A percentile compares a stretch with the other conserved stretches of the same genome.
Evolutionary conservation across 2,113 vertebrate species (phyloP).

Genomic region (Ceuthmochares aereus): DNA sequence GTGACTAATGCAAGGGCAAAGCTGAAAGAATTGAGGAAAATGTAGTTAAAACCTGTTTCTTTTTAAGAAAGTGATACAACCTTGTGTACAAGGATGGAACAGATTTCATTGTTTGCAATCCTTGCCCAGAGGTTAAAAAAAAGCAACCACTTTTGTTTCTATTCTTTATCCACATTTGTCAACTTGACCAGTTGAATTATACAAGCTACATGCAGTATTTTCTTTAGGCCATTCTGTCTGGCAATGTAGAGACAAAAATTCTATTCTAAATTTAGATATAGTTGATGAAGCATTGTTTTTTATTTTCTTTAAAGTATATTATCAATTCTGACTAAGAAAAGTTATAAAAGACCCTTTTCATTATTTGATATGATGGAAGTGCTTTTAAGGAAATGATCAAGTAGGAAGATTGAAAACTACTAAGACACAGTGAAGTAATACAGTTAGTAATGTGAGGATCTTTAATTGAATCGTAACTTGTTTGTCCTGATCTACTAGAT

Average conservation of each 20-base stretch:
- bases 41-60: not conserved
- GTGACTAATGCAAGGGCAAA: not conserved
- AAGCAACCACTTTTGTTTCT: not conserved
- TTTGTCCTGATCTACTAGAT: not conserved
- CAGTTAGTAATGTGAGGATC: not conserved
- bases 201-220: not conserved
- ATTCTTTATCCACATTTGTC: not conserved
- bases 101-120: not conserved
- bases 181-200: not conserved
- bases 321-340: not conserved
- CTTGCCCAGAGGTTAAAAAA: not conserved
- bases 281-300: not conserved
- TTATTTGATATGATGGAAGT: not conserved
- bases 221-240: not conserved
- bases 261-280: not conserved
- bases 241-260: not conserved
- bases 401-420: not conserved
- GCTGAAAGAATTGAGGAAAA: not conserved
- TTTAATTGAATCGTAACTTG: not conserved
- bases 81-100: not conserved
- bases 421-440: not conserved
- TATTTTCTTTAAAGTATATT: not conserved
- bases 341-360: not conserved
- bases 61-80: not conserved
- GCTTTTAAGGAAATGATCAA: not conserved